Evolutionary conservation across 1,140 invertebrate genomes (phyloP).

Genomic region (Macrosteles quadrilineatus): DNA sequence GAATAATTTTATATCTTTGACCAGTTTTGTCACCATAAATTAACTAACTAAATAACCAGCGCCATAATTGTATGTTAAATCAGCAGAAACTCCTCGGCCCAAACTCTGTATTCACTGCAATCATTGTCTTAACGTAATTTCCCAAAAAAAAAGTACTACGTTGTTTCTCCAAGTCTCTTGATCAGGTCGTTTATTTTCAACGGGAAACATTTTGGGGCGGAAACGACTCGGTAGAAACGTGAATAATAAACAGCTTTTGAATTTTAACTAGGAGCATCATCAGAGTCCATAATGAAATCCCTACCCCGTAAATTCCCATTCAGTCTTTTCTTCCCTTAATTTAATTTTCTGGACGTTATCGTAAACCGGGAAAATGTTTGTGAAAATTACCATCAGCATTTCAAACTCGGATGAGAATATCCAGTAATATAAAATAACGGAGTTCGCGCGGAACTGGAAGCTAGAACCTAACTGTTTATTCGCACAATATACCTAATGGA

Average conservation of each 20-base stretch:
- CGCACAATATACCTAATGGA: conserved; percentile 14
- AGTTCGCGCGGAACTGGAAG: background rate
- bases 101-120: too few species aligned
- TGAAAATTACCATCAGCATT: conserved; percentile 5
- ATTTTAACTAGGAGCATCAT: background rate
- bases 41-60: too few species aligned
- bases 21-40: too few species aligned
- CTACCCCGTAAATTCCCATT: conserved; percentile 2
- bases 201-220: background rate
- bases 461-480: conserved; percentile 3
- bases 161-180: too few species aligned
- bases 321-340: background rate
- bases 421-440: conserved; percentile 5
- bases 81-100: too few species aligned
- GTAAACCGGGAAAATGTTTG: conserved; percentile 4
- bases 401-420: background rate
- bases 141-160: too few species aligned
- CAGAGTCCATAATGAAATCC: background rate
- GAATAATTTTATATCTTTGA: too few species aligned
- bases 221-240: background rate
- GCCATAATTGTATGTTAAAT: too few species aligned
- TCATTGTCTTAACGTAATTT: too few species aligned
- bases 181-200: background rate
- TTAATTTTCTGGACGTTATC: conserved; percentile 15
- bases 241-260: background rate